phyloP scores from a whole-genome alignment of 2,113 vertebrate genomes.

The Cathartes aura region DNA sequence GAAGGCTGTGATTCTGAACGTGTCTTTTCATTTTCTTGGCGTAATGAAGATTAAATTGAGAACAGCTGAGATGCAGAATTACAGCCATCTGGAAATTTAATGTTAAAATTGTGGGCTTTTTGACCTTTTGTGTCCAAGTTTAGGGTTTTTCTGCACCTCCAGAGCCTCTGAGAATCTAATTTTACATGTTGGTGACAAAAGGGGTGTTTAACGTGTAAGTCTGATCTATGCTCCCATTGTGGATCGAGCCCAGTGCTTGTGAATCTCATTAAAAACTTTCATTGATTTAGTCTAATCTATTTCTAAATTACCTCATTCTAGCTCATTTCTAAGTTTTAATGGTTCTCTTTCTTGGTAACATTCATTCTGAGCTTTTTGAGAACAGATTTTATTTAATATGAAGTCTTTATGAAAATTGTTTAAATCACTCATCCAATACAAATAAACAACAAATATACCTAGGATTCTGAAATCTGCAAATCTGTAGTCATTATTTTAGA shows the following conservation, averaged over 20 bases:
- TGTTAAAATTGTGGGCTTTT: background rate
- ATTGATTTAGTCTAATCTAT: background rate
- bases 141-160: background rate
- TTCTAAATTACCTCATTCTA: background rate
- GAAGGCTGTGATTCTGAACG: background rate
- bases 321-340: background rate
- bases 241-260: background rate
- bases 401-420: background rate
- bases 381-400: background rate
- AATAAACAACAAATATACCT: background rate
- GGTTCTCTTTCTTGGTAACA: background rate
- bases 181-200: background rate
- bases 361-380: background rate
- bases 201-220: background rate
- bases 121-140: background rate
- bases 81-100: background rate
- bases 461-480: background rate
- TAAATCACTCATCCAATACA: background rate
- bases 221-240: background rate
- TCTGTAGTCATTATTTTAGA: background rate
- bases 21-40: background rate
- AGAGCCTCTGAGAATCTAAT: background rate
- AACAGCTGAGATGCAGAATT: background rate
- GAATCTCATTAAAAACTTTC: background rate
- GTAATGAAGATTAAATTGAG: background rate